Percentiles rank a stretch among this genome's conserved stretches.
These are phyloP conservation scores for Oceanites oceanicus DNA, from an alignment of 2,113 vertebrate genomes.

Conservation along the genomic window DNA sequence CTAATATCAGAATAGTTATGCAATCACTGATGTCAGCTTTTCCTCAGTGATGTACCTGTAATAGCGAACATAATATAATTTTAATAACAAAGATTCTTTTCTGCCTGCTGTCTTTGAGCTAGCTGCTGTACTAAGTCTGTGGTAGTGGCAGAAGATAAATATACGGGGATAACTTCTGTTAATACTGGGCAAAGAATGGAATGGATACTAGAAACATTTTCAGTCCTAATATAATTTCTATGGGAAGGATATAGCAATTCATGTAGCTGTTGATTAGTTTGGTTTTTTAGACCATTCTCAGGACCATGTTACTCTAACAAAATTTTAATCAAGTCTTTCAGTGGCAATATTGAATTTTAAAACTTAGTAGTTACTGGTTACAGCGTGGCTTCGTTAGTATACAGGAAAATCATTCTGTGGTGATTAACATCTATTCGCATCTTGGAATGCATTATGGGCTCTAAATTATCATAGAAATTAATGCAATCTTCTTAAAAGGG, in stretches of 20 bases:
- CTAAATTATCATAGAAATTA: constrained; percentile 85
- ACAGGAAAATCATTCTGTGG: constrained; percentile 69
- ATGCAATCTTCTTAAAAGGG: constrained; percentile 82
- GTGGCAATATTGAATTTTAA: constrained; percentile 72
- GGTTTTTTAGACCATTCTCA: not conserved
- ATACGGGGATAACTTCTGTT: not conserved
- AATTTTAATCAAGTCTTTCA: constrained; percentile 72
- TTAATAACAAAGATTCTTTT: not conserved
- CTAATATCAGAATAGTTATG: not conserved
- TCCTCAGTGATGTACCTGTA: not conserved
- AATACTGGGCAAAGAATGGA: not conserved
- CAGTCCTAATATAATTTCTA: not conserved
- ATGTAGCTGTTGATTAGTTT: constrained; percentile 4
- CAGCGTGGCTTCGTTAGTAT: constrained; percentile 64
- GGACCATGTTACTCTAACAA: constrained; percentile 47
- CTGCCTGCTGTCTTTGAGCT: not conserved
- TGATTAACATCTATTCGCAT: constrained; percentile 84
- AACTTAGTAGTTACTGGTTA: constrained; percentile 77
- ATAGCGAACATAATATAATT: not conserved
- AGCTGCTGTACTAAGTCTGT: not conserved
- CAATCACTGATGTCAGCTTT: not conserved
- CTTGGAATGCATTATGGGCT: constrained; percentile 78
- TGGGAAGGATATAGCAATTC: not conserved
- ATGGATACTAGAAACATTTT: not conserved
- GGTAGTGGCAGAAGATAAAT: not conserved